Evolutionary conservation across 2,113 vertebrate genomes (phyloP), one percentile per base, ranked within the genome.

Genomic region (Vulpes vulpes): DNA sequence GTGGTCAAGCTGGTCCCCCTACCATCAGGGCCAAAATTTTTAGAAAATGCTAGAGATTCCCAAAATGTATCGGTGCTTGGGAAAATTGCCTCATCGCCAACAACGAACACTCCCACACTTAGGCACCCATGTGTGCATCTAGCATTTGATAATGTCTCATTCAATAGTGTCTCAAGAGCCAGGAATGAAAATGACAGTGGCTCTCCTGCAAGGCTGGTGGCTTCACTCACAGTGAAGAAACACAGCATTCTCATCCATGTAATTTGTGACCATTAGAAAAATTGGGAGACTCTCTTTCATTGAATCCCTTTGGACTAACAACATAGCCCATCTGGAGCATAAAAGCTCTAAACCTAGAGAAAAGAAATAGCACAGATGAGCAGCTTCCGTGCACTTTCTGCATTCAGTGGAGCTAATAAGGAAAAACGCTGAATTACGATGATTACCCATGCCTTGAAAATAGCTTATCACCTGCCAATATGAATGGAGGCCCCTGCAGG

Each of bases 391-490:
- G 1, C 1, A 38, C 1, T 97, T 97, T 96, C 71, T 51, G 92
- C 43, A 85, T 96, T 96, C 92, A 95, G 87, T 95, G 32, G 74
- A 16, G 85, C 12, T 49, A 97, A 97, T 90, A 96, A 98, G 92
- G 32, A 91, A 64, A 96, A 97, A 92, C 64, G 64, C 32, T 3
- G 9, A 97, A 93, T 97, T 98, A 90, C 51, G 25, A 11, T 64
- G 87, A 97, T 98, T 97, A 82, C 67, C 89, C 85, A 8, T 51
- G 91, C 76, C 91, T 97, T 83, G 86, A 95, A 96, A 98, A 98
- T 95, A 96, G 97, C 97, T 93, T 71, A 96, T 97, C 96, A 96
- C 82, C 93, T 95, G 95, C 64, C 93, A 73, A 71, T 53, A 80
- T 71, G 73, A 97, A 96, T 92, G 93, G 89, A 95, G 65, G 14